Percentiles rank a stretch among this genome's conserved stretches.
These are phyloP conservation scores for Lumbricus terrestris DNA, from an alignment of 2,888 invertebrate genomes.

Conservation along the genomic window DNA sequence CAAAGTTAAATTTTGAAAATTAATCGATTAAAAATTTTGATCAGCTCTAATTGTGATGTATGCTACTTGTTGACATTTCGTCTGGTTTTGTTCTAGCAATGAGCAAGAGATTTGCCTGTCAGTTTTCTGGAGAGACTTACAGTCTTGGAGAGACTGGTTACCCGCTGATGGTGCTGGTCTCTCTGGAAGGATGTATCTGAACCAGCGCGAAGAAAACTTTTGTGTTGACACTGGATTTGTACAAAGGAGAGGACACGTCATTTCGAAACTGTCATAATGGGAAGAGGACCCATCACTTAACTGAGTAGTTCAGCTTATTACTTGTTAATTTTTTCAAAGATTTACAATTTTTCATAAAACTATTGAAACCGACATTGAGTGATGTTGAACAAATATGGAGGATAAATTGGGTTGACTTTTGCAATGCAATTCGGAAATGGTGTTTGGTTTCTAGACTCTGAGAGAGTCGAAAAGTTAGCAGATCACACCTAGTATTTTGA, in stretches of 20 bases:
- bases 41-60: too few relatives aligned
- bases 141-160: slow-evolving; percentile 10
- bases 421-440: not conserved
- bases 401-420: not conserved
- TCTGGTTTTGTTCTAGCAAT: not conserved
- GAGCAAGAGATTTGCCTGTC: slow-evolving; percentile 14
- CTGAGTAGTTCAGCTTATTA: not conserved
- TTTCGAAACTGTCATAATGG: not conserved
- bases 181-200: not conserved
- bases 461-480: too few relatives aligned
- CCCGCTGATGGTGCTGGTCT: not conserved
- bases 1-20: too few relatives aligned
- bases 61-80: not conserved
- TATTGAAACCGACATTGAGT: not conserved
- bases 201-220: not conserved
- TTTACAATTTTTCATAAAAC: not conserved
- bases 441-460: too few relatives aligned
- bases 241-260: not conserved
- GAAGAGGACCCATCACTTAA: not conserved
- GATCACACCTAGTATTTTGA: too few relatives aligned
- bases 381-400: not conserved
- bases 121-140: not conserved
- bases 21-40: too few relatives aligned
- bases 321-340: not conserved
- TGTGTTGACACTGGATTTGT: not conserved